Conservation (phyloP, 1,140 invertebrate genomes). For the Drosophila bipectinata region DNA sequence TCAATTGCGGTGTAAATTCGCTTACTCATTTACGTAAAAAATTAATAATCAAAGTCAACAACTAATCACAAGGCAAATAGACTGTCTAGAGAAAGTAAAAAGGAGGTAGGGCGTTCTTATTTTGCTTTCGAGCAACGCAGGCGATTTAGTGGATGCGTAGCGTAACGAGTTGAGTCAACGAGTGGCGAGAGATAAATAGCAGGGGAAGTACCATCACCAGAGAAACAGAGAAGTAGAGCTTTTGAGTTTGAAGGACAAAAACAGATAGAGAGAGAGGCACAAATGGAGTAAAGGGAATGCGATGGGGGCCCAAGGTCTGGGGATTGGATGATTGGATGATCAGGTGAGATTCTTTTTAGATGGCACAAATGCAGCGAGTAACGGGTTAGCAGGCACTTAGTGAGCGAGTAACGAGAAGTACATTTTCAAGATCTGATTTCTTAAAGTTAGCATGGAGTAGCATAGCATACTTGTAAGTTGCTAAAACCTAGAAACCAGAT, state of each 20-base stretch:
- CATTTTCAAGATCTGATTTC: constrained; percentile 27
- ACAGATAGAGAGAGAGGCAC: constrained; percentile 12
- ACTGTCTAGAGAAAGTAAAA: constrained; percentile 37
- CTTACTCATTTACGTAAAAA: constrained; percentile 46
- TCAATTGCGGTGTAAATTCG: constrained; percentile 66
- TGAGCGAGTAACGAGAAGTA: constrained; percentile 12
- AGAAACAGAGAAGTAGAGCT: constrained; percentile 35
- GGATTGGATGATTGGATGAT: constrained; percentile 10
- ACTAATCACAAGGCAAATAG: constrained; percentile 84
- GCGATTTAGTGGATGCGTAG: constrained; percentile 46
- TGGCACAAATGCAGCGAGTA: constrained; percentile 59
- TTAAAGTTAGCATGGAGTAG: neutral
- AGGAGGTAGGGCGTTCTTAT: constrained; percentile 18
- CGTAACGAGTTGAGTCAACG: constrained; percentile 54
- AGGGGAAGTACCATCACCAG: constrained; percentile 43
- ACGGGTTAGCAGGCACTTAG: constrained; percentile 47
- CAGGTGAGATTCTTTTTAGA: constrained; percentile 62
- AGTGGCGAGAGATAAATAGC: constrained; percentile 53
- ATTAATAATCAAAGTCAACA: constrained; percentile 45
- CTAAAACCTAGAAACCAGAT: constrained; percentile 11
- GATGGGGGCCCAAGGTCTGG: constrained; percentile 8
- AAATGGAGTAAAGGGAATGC: constrained; percentile 14
- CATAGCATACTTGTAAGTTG: neutral
- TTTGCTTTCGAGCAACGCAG: constrained; percentile 33
- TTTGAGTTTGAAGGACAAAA: constrained; percentile 17